Conservation (phyloP, 2,797 vertebrate genomes). For the Oryzias dopingdopingensis region DNA sequence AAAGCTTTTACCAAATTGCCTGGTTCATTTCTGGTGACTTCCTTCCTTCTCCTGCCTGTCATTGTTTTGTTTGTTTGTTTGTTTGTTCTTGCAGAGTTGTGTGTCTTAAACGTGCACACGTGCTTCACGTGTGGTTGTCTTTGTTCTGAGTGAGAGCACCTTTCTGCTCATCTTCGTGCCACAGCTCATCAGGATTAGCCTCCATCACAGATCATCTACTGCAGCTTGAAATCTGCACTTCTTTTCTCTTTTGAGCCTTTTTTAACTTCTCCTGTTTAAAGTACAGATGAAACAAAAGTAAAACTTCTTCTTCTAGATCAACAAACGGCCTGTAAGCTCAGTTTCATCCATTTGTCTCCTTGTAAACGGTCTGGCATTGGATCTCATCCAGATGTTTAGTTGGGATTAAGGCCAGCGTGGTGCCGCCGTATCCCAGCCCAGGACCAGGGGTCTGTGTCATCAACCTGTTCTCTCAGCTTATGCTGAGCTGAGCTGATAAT, state of each 20-base stretch:
- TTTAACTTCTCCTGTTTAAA: neutral
- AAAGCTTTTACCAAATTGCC: too few relatives aligned
- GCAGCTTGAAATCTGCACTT: slow-evolving; percentile 20
- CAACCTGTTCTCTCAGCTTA: slow-evolving; percentile 52
- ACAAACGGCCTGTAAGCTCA: neutral
- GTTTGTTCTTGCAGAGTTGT: too few relatives aligned
- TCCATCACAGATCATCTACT: slow-evolving; percentile 59
- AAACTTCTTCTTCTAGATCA: too few relatives aligned
- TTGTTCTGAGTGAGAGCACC: slow-evolving; percentile 7
- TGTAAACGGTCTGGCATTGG: neutral
- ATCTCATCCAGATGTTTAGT: slow-evolving; percentile 49
- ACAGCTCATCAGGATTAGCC: slow-evolving; percentile 65
- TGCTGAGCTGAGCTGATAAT: slow-evolving; percentile 71
- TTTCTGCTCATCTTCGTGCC: slow-evolving; percentile 43
- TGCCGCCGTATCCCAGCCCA: slow-evolving; percentile 23
- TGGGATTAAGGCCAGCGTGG: slow-evolving; percentile 43
- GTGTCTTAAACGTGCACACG: too few relatives aligned
- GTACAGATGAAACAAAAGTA: neutral
- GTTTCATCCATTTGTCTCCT: neutral
- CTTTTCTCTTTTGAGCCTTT: slow-evolving; percentile 24
- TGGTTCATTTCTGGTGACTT: too few relatives aligned
- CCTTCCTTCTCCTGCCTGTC: too few relatives aligned
- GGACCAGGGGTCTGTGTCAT: slow-evolving; percentile 50
- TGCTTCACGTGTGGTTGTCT: too few relatives aligned
- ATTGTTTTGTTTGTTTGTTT: too few relatives aligned